Evolutionary conservation across 1,140 invertebrate genomes (phyloP), one percentile per base, ranked within the genome.

Genomic region (Scaptomyza hsui): DNA sequence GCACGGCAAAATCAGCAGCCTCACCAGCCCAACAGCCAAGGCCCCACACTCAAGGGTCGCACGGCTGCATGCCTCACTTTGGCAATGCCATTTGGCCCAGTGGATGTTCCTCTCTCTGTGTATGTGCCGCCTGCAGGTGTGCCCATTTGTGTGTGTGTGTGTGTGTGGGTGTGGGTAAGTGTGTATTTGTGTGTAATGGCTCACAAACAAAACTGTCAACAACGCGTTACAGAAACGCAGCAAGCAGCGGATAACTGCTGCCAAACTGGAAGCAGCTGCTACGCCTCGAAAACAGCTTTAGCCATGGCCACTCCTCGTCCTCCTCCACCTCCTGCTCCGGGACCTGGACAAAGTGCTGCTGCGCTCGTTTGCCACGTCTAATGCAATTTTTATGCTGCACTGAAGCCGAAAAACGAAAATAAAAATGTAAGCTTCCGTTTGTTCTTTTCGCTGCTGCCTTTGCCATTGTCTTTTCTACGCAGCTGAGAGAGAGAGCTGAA

Each of bases 341-440:
- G n/a, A n/a, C n/a, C n/a, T n/a, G n/a, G n/a, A n/a, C 57, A 63
- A 79, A 72, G 71, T 57, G 39, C 45, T 57, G 39, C 45, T 47
- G 51, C 37, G 59, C 62, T 64, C 56, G 49, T 80, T 80, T 77
- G 72, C 56, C 62, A 53, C 60, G 35, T 41, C 81, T 85, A 85
- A 85, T 85, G 80, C 80, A 86, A 85, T 85, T 86, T 74, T 80
- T 86, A 85, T 80, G 80, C 81, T 80, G 80, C 81, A 77, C 63
- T 86, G 64, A 65, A 74, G 68, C 63, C 47, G 6, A 52, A 53
- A 79, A 64, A 69, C 32, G 7, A 4, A 37, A 37, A 37, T 4
- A 26, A 26, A 29, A 29, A 29, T 1, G 26, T 1, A 29, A 29
- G 73, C 68, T 86, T 80, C 81, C 81, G 81, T 64, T 74, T 72